phyloP scores from a whole-genome alignment of 2,888 invertebrate genomes.

The Eretmocerus hayati region DNA sequence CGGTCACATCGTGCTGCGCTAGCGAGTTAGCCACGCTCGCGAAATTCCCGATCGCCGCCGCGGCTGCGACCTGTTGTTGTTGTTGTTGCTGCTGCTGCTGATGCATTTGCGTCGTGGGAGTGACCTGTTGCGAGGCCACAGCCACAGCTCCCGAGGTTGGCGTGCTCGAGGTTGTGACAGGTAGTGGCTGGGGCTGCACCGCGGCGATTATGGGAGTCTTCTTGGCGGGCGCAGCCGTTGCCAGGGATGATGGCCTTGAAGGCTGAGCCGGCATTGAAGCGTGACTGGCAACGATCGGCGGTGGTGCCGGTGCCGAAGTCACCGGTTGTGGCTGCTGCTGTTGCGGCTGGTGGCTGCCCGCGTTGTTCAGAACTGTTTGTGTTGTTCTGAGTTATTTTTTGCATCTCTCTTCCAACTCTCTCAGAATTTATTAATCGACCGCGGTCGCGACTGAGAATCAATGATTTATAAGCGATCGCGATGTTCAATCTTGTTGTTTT shows the following conservation, averaged over 20 bases:
- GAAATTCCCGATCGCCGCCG: constrained; percentile 38
- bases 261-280: constrained; percentile 44
- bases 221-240: constrained; percentile 44
- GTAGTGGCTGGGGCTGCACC: constrained; percentile 2
- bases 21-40: constrained; percentile 33
- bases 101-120: background rate
- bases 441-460: too few relatives aligned
- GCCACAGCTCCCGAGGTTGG: constrained; percentile 3
- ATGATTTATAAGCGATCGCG: too few relatives aligned
- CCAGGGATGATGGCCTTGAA: constrained; percentile 39
- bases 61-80: constrained; percentile 36
- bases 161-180: background rate
- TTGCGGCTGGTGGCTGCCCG: constrained; percentile 50
- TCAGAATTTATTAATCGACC: too few relatives aligned
- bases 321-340: constrained; percentile 47
- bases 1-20: constrained; percentile 15
- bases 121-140: background rate
- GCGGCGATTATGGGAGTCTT: constrained; percentile 28
- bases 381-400: constrained; percentile 7
- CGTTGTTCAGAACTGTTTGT: constrained; percentile 12
- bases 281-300: constrained; percentile 36
- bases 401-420: background rate
- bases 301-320: constrained; percentile 3
- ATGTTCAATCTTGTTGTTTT: too few relatives aligned
- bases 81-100: constrained; percentile 13